Evolutionary conservation across 2,113 vertebrate species (phyloP).

Genomic region (Chaetorhynchus papuensis): DNA sequence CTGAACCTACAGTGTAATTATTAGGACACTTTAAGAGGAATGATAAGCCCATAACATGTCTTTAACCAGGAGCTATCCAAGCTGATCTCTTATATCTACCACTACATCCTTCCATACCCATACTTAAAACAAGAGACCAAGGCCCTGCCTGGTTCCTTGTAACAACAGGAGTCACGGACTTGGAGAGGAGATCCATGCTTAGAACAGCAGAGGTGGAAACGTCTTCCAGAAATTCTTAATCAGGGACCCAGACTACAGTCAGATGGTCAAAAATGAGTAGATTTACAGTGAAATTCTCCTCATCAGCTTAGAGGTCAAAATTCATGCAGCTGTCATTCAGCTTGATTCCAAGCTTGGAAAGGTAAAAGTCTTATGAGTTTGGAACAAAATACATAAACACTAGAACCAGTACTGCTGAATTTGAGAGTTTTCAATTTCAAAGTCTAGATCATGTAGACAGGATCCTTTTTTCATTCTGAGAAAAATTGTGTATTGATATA

Average conservation of each 20-base stretch:
- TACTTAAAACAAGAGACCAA: background rate
- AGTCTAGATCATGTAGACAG: background rate
- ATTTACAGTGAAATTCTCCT: background rate
- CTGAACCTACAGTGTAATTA: background rate
- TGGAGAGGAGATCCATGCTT: background rate
- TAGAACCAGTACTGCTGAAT: background rate
- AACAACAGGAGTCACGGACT: accelerated
- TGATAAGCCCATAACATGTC: background rate
- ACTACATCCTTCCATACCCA: accelerated
- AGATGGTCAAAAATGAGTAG: background rate
- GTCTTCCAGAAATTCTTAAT: background rate
- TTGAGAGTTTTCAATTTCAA: background rate
- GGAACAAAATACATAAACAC: background rate
- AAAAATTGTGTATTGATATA: background rate
- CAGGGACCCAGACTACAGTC: background rate
- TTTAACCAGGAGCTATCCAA: background rate
- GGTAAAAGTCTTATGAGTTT: background rate
- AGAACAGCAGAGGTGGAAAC: background rate
- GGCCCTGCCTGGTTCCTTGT: accelerated
- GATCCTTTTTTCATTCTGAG: too few species aligned
- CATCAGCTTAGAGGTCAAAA: background rate
- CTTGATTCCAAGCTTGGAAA: accelerated
- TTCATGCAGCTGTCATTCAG: background rate
- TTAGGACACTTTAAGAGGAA: background rate
- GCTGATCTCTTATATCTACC: background rate